These are phyloP conservation scores for Heliconius hewitsoni DNA, from an alignment of 1,140 invertebrate genomes.

Conservation along the genomic window DNA sequence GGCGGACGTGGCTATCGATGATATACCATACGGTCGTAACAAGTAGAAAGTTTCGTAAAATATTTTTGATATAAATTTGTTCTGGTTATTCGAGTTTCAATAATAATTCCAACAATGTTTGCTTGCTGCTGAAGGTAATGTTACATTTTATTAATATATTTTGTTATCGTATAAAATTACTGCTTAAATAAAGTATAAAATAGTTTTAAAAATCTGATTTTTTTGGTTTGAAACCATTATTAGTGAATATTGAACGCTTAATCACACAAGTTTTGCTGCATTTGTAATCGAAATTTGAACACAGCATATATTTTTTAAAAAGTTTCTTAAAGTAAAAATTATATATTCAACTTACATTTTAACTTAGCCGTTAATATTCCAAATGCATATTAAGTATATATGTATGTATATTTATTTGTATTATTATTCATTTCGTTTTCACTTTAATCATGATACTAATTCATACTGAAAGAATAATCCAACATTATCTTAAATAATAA, in stretches of 20 bases:
- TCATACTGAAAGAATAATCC: not conserved
- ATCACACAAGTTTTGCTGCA: no score
- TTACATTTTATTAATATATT: not conserved
- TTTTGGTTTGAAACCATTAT: no score
- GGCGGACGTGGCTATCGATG: constrained; percentile 39
- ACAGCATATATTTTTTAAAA: no score
- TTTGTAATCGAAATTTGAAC: no score
- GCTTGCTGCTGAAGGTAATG: constrained; percentile 38
- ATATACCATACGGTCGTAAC: constrained; percentile 46
- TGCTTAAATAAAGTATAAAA: not conserved
- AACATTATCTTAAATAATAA: not conserved
- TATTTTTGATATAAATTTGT: not conserved
- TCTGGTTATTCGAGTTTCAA: not conserved
- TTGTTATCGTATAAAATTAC: not conserved
- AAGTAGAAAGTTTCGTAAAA: constrained; percentile 58
- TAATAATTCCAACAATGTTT: not conserved
- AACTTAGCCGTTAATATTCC: no score
- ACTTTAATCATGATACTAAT: not conserved
- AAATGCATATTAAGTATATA: no score
- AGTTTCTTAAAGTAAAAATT: no score
- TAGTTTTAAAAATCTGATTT: no score
- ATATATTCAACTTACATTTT: no score
- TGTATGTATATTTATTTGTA: no score
- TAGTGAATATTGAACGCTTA: no score
- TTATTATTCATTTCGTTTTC: not conserved